Conservation (phyloP, 2,797 vertebrate species). For the Distichodus sexfasciatus region DNA sequence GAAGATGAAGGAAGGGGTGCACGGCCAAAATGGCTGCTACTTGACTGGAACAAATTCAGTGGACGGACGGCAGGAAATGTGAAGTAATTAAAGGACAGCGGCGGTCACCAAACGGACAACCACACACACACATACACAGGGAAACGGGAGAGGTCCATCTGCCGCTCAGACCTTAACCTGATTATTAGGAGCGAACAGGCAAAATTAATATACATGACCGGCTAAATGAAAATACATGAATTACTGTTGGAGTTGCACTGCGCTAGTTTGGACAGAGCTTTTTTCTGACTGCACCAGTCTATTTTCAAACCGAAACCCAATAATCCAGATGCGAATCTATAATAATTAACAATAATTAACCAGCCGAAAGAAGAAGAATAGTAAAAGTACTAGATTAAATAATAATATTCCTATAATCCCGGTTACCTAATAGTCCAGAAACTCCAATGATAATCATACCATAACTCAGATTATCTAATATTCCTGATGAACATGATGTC, state of each 20-base stretch:
- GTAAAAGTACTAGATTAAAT: too few species aligned
- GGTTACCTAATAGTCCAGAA: too few species aligned
- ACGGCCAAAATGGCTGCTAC: slow-evolving; percentile 6
- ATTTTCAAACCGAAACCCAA: background rate
- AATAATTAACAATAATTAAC: too few species aligned
- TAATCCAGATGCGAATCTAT: too few species aligned
- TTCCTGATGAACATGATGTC: too few species aligned
- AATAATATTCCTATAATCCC: too few species aligned
- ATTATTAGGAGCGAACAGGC: slow-evolving; percentile 61
- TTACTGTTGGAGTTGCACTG: slow-evolving; percentile 43
- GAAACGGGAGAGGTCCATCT: slow-evolving; percentile 46
- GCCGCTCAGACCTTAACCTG: slow-evolving; percentile 57
- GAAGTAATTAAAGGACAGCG: slow-evolving; percentile 12
- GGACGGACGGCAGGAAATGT: background rate
- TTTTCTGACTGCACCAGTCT: background rate
- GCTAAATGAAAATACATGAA: slow-evolving; percentile 61
- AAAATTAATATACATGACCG: slow-evolving; percentile 65
- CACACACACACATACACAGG: slow-evolving; percentile 32
- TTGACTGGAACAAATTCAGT: slow-evolving; percentile 15
- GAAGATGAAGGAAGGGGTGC: slow-evolving; percentile 30
- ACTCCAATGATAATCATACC: too few species aligned
- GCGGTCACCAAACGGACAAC: slow-evolving; percentile 13
- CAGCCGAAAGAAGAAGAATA: too few species aligned
- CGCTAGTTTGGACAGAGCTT: slow-evolving; percentile 40
- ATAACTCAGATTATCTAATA: too few species aligned